Evolutionary conservation across 2,888 invertebrate genomes (phyloP), one percentile per base, ranked within the genome.

Genomic region (Tanypteryx hageni): DNA sequence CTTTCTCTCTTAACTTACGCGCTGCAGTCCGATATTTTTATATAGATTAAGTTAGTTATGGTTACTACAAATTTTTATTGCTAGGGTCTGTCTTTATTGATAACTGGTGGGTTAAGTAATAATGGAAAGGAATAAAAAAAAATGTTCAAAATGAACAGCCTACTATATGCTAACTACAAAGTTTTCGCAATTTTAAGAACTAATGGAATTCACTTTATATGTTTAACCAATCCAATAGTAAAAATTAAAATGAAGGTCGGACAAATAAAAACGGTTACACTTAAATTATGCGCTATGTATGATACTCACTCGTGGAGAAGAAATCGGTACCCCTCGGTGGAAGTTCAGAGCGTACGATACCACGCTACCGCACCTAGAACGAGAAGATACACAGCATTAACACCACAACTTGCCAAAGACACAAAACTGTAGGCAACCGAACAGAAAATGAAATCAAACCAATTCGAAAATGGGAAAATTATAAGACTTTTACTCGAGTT

Each of bases 291-390:
- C 18, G 5, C 7, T 7, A 11, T 44, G 11, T 82, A 14, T 10
- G n/a, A 14, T 56, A 83, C 83, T 83, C n/a, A 83, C 83, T 83
- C 57, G 56, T 83, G 83, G 57, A 83, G 89, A 89, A 68, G 64
- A 89, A 59, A 68, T 64, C 64, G 89, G 68, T 44, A 89, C 44
- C 89, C 89, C 89, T 89, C 64, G 89, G 64, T 0, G 64, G 89
- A 89, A 89, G 89, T 68, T 64, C 44, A 89, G 64, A 68, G 89
- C 89, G 89, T 68, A 89, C 61, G 89, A 89, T 31, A 56, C 89
- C 89, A 89, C 89, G 89, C 89, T 89, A 89, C 89, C 89, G 89
- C 89, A 89, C 89, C 89, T 89, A 44, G 11, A 89, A 89, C 10
- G 1, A 89, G 16, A 14, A 44, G 11, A 18, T 9, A 31, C 18